Evolutionary conservation across 1,140 invertebrate species (phyloP).

Genomic region (Phocides pigmalion): DNA sequence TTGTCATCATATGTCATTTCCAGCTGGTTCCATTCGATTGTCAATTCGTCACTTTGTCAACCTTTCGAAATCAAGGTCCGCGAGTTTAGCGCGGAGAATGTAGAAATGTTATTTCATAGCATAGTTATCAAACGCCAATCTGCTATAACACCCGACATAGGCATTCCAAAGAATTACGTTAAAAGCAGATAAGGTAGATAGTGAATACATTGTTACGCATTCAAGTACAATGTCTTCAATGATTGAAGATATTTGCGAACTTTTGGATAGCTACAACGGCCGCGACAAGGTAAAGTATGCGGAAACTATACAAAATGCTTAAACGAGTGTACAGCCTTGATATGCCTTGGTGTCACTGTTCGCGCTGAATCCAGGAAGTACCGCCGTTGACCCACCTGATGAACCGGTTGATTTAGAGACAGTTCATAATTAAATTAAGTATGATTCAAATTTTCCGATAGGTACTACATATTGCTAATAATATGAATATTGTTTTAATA

Average conservation of each 20-base stretch:
- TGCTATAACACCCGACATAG: conserved; percentile 46
- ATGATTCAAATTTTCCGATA: too few relatives aligned
- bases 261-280: conserved; percentile 76
- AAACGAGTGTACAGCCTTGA: conserved; percentile 44
- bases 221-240: conserved; percentile 62
- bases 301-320: conserved; percentile 58
- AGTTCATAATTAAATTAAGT: too few relatives aligned
- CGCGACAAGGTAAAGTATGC: conserved; percentile 78
- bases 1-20: conserved; percentile 1
- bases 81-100: conserved; percentile 51
- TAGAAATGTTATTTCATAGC: conserved; percentile 55
- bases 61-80: conserved; percentile 63
- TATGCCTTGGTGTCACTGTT: too few relatives aligned
- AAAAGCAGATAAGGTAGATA: conserved; percentile 32
- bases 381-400: too few relatives aligned
- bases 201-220: conserved; percentile 29
- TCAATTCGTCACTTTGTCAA: neutral
- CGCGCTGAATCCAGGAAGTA: conserved; percentile 33
- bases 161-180: conserved; percentile 7
- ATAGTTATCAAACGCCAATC: conserved; percentile 60
- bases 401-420: too few relatives aligned
- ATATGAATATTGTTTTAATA: too few relatives aligned
- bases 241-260: conserved; percentile 74
- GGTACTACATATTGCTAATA: too few relatives aligned
- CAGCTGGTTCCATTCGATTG: conserved; percentile 13